Evolutionary conservation across 2,113 vertebrate genomes (phyloP).

Genomic region (Chamaetylas fuelleborni): DNA sequence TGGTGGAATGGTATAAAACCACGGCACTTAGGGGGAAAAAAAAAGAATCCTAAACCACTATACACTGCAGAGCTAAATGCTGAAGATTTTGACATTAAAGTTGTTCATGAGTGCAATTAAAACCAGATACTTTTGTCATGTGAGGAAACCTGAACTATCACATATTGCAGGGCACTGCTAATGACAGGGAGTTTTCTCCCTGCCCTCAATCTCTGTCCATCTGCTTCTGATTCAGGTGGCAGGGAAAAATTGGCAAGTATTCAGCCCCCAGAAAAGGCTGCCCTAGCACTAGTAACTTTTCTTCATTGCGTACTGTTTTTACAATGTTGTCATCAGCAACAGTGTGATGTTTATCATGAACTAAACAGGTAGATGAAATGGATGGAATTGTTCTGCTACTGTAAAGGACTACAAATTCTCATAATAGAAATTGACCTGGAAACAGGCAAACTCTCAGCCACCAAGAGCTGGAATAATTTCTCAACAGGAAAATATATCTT

Average conservation of each 20-base stretch:
- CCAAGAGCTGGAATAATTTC: not conserved
- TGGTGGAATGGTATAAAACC: conserved; percentile 28
- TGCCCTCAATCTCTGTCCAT: not conserved
- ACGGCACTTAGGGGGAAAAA: not conserved
- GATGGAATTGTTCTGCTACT: not conserved
- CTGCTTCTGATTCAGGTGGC: conserved; percentile 24
- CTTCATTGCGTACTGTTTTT: not conserved
- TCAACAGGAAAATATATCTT: not conserved
- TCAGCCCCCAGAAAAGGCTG: not conserved
- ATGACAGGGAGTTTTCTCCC: not conserved
- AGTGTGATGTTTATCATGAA: not conserved
- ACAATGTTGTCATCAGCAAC: not conserved
- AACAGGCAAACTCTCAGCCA: not conserved
- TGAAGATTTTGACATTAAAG: not conserved
- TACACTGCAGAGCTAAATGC: not conserved
- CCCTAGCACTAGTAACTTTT: not conserved
- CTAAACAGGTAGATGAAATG: not conserved
- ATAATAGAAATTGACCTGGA: not conserved
- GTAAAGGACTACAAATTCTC: not conserved
- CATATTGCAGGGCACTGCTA: not conserved
- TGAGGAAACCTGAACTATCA: not conserved
- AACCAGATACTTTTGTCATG: not conserved
- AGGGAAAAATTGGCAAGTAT: not conserved
- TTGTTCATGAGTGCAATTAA: not conserved
- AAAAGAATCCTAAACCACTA: not conserved